A percentile compares a stretch with the other conserved stretches of the same genome.
Evolutionary conservation across 2,113 vertebrate species (phyloP).

Genomic region (Melanotaenia duboulayi): DNA sequence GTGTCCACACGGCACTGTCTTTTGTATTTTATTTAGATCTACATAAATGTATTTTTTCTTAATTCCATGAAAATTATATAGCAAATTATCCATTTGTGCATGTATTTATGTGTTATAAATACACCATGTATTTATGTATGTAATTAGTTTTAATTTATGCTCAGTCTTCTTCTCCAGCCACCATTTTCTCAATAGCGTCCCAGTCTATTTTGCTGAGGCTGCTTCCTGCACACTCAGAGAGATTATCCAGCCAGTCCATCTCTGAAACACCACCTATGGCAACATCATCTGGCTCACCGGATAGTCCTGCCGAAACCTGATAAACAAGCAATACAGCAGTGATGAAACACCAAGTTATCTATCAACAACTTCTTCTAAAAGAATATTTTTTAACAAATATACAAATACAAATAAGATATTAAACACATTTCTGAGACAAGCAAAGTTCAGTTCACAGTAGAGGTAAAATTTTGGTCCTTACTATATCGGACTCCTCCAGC

Average conservation of each 20-base stretch:
- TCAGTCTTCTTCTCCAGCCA: constrained; percentile 79
- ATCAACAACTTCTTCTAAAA: background rate
- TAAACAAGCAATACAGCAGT: background rate
- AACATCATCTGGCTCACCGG: constrained; percentile 59
- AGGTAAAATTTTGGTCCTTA: constrained; percentile 35
- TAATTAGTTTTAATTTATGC: background rate
- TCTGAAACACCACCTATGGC: constrained; percentile 7
- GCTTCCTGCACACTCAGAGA: constrained; percentile 86
- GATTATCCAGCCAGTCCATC: constrained; percentile 62
- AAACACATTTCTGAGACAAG: background rate
- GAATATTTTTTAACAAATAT: background rate
- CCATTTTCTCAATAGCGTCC: constrained; percentile 88
- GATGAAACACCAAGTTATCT: background rate
- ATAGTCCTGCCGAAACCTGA: constrained; percentile 65
- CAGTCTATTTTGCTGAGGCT: constrained; percentile 92
- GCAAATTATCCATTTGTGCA: no score
- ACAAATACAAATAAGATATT: background rate
- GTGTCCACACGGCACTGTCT: background rate
- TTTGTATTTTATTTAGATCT: no score
- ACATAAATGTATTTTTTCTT: no score
- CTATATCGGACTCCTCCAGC: constrained; percentile 47
- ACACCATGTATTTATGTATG: no score
- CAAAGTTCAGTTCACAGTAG: background rate
- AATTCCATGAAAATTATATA: no score
- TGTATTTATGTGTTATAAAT: no score